phyloP scores from a whole-genome alignment of 2,888 invertebrate genomes.

The Iselma pallidipennis region DNA sequence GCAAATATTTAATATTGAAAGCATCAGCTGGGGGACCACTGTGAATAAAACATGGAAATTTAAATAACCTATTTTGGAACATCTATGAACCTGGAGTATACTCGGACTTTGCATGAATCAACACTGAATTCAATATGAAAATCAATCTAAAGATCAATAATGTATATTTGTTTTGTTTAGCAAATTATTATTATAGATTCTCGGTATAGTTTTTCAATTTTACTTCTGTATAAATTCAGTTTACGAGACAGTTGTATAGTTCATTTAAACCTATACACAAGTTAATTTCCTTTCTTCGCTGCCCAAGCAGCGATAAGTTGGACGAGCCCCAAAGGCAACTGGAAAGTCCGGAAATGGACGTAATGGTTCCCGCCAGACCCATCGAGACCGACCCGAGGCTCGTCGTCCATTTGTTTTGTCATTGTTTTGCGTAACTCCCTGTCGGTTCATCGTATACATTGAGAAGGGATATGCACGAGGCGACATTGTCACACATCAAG shows the following conservation, averaged over 20 bases:
- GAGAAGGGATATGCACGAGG: not conserved
- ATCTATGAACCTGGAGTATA: not conserved
- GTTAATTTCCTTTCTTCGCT: conserved; percentile 49
- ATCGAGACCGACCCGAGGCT: conserved; percentile 41
- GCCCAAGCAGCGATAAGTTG: conserved; percentile 45
- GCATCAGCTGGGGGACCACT: not conserved
- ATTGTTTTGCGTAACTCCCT: conserved; percentile 42
- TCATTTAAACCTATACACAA: conserved; percentile 40
- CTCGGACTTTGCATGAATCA: not conserved
- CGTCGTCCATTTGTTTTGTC: conserved; percentile 44
- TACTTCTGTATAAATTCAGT: not conserved
- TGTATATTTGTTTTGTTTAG: too few relatives aligned
- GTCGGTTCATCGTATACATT: not conserved
- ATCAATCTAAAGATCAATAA: not conserved
- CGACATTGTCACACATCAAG: conserved; percentile 5
- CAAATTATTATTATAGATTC: not conserved
- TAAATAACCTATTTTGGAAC: not conserved
- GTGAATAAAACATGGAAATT: conserved; percentile 9
- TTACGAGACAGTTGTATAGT: conserved; percentile 2
- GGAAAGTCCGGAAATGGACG: conserved; percentile 51
- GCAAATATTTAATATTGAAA: conserved; percentile 6
- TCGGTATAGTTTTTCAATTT: not conserved
- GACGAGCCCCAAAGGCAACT: conserved; percentile 43
- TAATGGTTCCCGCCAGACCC: conserved; percentile 52
- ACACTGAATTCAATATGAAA: not conserved